phyloP scores from a whole-genome alignment of 2,888 invertebrate species.

The Chrysolina haemoptera region DNA sequence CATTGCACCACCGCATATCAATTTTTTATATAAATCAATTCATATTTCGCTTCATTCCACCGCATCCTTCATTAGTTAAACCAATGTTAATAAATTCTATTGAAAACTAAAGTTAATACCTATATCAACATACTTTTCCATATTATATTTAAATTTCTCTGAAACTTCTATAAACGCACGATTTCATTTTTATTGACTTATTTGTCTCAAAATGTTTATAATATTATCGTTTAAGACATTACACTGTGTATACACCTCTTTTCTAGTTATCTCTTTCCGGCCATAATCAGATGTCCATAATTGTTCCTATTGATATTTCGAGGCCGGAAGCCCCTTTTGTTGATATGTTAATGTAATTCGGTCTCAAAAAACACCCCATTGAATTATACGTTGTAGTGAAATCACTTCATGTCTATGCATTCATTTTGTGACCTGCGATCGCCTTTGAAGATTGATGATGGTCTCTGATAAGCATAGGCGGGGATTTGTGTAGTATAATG shows the following conservation, averaged over 20 bases:
- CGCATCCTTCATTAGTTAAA: too few species aligned
- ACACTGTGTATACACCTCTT: background rate
- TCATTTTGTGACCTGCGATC: conserved; percentile 42
- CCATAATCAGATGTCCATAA: conserved; percentile 7
- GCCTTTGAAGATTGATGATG: conserved; percentile 32
- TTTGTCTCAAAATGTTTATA: too few species aligned
- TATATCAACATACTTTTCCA: too few species aligned
- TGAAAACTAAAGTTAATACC: too few species aligned
- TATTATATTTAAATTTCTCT: too few species aligned
- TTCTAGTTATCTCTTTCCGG: background rate
- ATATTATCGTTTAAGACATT: too few species aligned
- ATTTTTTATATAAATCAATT: too few species aligned
- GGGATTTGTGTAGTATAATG: background rate
- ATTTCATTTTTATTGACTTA: too few species aligned
- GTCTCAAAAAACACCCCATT: conserved; percentile 35
- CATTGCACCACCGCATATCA: too few species aligned
- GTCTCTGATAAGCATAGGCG: conserved; percentile 30
- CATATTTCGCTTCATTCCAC: too few species aligned
- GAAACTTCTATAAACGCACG: too few species aligned
- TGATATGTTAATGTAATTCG: conserved; percentile 19
- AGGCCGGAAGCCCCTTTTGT: background rate
- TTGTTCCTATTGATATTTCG: background rate
- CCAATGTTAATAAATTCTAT: too few species aligned
- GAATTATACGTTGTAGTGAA: conserved; percentile 36
- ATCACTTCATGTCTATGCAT: conserved; percentile 44